A percentile compares a stretch with the other conserved stretches of the same genome.
Evolutionary conservation across 2,888 invertebrate genomes (phyloP).

Genomic region (Gisinianus flammeolus): DNA sequence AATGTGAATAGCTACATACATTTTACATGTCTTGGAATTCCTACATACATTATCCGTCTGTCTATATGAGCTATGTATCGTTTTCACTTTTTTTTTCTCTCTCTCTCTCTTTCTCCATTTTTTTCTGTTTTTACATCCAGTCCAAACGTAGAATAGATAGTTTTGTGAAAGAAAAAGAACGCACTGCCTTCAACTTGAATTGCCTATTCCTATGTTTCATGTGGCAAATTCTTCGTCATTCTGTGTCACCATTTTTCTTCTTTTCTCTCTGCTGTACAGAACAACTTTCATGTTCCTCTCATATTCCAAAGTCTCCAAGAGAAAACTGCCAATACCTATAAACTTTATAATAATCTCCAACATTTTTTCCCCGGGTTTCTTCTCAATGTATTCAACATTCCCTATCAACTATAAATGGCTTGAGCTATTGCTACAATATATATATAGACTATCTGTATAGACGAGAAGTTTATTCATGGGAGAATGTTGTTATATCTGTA

Average conservation of each 20-base stretch:
- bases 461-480: no score
- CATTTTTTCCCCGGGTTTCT: neutral
- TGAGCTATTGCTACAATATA: no score
- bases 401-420: no score
- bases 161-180: slow-evolving; percentile 3
- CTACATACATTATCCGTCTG: neutral
- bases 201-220: slow-evolving; percentile 22
- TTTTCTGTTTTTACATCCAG: neutral
- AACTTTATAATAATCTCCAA: slow-evolving; percentile 1
- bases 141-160: neutral
- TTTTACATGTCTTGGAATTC: neutral
- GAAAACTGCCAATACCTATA: no score
- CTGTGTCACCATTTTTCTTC: slow-evolving; percentile 28
- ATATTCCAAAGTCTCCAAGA: no score
- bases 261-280: neutral
- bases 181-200: slow-evolving; percentile 12
- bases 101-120: neutral
- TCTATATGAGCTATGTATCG: neutral
- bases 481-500: no score
- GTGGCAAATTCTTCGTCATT: slow-evolving; percentile 27
- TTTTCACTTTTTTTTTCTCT: neutral
- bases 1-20: neutral
- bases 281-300: no score
- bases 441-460: no score
- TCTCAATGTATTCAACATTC: no score